Conservation (phyloP, 2,888 invertebrate species). For the Pandemis corylana region DNA sequence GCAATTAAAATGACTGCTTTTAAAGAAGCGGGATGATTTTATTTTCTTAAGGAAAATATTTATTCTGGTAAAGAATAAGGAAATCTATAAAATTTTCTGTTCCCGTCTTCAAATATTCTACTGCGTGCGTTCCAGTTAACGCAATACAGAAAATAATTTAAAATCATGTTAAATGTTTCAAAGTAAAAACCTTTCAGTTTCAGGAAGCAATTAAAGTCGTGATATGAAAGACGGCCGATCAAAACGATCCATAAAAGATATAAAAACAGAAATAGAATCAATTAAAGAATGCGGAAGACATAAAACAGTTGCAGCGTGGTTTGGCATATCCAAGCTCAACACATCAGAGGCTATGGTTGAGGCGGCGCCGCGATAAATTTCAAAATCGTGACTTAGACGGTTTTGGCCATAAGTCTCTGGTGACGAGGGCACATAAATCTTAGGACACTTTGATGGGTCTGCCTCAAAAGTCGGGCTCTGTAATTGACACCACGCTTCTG, state of each 20-base stretch:
- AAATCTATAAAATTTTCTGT: background rate
- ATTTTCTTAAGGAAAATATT: background rate
- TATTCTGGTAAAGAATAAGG: background rate
- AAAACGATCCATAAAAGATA: conserved; percentile 63
- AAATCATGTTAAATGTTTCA: background rate
- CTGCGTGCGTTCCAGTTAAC: background rate
- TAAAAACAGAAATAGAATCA: conserved; percentile 69
- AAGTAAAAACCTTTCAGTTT: conserved; percentile 42
- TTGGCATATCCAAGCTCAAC: conserved; percentile 52
- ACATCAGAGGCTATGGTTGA: conserved; percentile 48
- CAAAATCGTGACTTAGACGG: conserved; percentile 45
- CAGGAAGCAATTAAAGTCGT: conserved; percentile 62
- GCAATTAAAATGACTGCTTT: conserved; percentile 4
- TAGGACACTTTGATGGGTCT: conserved; percentile 42
- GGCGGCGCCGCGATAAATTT: conserved; percentile 51
- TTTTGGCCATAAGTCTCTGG: conserved; percentile 46
- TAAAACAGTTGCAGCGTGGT: conserved; percentile 60
- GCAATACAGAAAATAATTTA: background rate
- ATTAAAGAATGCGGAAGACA: conserved; percentile 76
- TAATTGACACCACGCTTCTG: conserved; percentile 59
- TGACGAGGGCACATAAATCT: conserved; percentile 46
- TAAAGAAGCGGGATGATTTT: background rate
- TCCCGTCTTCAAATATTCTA: background rate
- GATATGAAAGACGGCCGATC: conserved; percentile 56
- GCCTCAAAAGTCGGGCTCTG: conserved; percentile 30